Conservation (phyloP, 2,113 vertebrate genomes). For the Anguilla rostrata region DNA sequence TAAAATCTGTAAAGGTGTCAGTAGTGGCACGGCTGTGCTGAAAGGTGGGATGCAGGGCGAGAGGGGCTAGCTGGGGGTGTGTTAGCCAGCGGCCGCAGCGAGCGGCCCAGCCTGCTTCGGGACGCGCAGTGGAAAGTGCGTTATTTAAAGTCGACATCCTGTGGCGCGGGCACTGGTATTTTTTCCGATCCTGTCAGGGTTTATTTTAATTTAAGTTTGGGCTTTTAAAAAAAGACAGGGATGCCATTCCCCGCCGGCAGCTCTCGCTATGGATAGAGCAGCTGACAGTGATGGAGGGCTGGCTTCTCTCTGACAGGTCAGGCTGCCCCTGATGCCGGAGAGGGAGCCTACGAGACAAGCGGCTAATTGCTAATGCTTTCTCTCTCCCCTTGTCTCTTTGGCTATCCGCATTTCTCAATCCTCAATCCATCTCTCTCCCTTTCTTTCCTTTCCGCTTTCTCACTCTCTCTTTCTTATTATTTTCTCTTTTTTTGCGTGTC, state of each 20-base stretch:
- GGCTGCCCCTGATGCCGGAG: background rate
- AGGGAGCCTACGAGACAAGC: background rate
- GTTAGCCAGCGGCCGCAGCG: background rate
- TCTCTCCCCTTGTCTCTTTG: slow-evolving; percentile 19
- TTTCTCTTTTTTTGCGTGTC: too few species aligned
- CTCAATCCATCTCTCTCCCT: background rate
- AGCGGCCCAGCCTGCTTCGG: background rate
- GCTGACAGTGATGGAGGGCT: slow-evolving; percentile 39
- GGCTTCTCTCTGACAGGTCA: slow-evolving; percentile 9
- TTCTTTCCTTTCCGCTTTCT: slow-evolving; percentile 28
- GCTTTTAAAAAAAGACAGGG: slow-evolving; percentile 40
- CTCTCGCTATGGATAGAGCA: slow-evolving; percentile 34
- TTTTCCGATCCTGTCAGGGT: slow-evolving; percentile 51
- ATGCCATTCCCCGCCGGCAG: slow-evolving; percentile 48
- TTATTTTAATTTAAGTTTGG: slow-evolving; percentile 55
- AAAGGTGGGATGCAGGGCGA: background rate
- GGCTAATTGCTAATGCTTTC: background rate
- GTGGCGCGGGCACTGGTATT: slow-evolving; percentile 38
- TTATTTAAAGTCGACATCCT: slow-evolving; percentile 56
- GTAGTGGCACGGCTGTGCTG: background rate
- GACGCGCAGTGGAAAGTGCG: slow-evolving; percentile 46
- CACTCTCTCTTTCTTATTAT: background rate
- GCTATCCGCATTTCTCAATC: background rate
- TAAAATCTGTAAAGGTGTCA: background rate
- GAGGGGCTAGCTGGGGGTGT: slow-evolving; percentile 35